Percentiles rank a stretch among this genome's conserved stretches.
phyloP scores from a whole-genome alignment of 1,140 invertebrate genomes.

The Drosophila guanche region DNA sequence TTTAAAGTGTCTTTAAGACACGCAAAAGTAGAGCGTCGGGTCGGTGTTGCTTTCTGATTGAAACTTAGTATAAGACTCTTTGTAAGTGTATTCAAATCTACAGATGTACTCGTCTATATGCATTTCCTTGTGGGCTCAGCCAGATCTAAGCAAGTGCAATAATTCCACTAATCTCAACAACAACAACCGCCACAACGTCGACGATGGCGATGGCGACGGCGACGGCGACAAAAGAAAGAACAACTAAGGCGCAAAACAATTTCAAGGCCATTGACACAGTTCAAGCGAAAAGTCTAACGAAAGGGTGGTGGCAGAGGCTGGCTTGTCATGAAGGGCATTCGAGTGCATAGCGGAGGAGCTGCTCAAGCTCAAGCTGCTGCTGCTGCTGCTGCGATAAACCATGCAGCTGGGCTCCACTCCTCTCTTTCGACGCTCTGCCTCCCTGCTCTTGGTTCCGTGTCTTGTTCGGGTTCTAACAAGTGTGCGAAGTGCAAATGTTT shows the following conservation, averaged over 20 bases:
- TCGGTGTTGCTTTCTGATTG: no score
- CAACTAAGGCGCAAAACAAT: slow-evolving; percentile 74
- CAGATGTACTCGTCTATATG: background rate
- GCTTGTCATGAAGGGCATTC: slow-evolving; percentile 62
- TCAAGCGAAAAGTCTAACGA: slow-evolving; percentile 57
- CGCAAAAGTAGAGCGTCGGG: no score
- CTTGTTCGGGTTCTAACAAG: slow-evolving; percentile 58
- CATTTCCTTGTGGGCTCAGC: slow-evolving; percentile 48
- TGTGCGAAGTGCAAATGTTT: slow-evolving; percentile 72
- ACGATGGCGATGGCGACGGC: no score
- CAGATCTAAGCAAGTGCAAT: slow-evolving; percentile 44
- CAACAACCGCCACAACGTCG: slow-evolving; percentile 36
- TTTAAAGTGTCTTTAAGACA: no score
- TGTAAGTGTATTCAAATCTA: no score
- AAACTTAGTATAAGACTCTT: no score
- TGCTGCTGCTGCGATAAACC: slow-evolving; percentile 69
- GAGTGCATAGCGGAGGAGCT: slow-evolving; percentile 59
- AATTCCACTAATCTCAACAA: slow-evolving; percentile 66
- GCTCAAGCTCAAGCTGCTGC: slow-evolving; percentile 49
- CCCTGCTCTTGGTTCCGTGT: slow-evolving; percentile 22
- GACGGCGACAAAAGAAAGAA: slow-evolving; percentile 1
- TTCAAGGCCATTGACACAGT: slow-evolving; percentile 78
- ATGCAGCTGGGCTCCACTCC: slow-evolving; percentile 40
- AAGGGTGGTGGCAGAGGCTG: slow-evolving; percentile 20
- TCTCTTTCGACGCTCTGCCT: slow-evolving; percentile 13